Evolutionary conservation across 2,888 invertebrate genomes (phyloP).

Genomic region (Lutraria lutraria): DNA sequence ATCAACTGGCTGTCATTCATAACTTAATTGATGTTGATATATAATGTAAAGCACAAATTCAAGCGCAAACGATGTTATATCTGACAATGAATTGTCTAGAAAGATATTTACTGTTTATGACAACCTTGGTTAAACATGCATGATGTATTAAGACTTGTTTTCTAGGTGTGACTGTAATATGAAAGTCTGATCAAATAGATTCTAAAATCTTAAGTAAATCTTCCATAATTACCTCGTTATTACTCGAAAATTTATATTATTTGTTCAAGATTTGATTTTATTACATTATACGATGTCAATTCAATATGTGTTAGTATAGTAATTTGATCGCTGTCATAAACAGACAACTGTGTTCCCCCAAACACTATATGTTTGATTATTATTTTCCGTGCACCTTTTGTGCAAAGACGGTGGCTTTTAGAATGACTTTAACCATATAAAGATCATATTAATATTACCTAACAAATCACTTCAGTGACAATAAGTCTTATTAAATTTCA

Average conservation of each 20-base stretch:
- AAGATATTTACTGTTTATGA: too few species aligned
- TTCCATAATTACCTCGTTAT: background rate
- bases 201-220: background rate
- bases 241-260: background rate
- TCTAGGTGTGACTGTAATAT: background rate
- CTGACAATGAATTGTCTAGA: too few species aligned
- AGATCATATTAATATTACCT: background rate
- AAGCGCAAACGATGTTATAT: too few species aligned
- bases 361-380: background rate
- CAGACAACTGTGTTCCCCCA: background rate
- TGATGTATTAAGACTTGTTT: background rate
- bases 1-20: too few species aligned
- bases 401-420: background rate
- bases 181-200: background rate
- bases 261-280: background rate
- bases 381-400: background rate
- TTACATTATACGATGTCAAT: slow-evolving; percentile 4
- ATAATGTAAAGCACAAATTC: too few species aligned
- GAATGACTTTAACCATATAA: background rate
- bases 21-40: too few species aligned
- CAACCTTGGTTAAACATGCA: too few species aligned
- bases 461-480: background rate
- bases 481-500: background rate
- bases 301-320: slow-evolving; percentile 13
- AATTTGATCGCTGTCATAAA: background rate